Base-by-base conservation (phyloP, 2,888 invertebrate genomes). In the Mythimna lalbum region DNA sequence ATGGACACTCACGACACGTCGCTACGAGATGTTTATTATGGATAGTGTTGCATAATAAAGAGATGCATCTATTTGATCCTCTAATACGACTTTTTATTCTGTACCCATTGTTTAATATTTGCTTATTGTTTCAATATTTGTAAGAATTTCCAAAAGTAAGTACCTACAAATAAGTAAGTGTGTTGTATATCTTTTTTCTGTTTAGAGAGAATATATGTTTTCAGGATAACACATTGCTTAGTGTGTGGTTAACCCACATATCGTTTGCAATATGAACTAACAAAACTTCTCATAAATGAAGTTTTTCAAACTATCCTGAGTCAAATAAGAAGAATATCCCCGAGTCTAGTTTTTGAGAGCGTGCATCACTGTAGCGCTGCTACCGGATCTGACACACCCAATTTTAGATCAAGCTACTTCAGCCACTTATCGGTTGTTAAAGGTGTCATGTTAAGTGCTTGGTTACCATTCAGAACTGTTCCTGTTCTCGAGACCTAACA, bases 11-110 rank as follows among this genome's bases (percentile, higher is more conserved):
- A 63, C 55, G 72, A 65, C 23, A 73, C 53, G 64, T 71, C 72
- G 60, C 69, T 71, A 64, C 49, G 52, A 69, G 62, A 52, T 49
- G 69, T 57, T 73, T 60, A 56, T 76, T 66, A 61, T 19, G 19
- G 49, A n/a, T 56, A 57, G 6, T 62, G 59, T 89, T 87, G 74
- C 72, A 77, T 86, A 82, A 85, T 69, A 73, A 70, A 69, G 5
- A 63, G 23, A 39, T 19, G 7, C 63, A 55, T 47, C 19, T 49
- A 49, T 31, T 64, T 53, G 31, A 12, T 52, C 43, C 47, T 49
- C 9, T 49, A n/a, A n/a, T 49, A n/a, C 47, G 19, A n/a, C 17
- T 43, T 43, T 6, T 43, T 7, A 49, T 71, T 50, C 33, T 67
- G 53, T 67, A 66, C 10, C 17, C 19, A 23, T 39, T 56, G 23